Evolutionary conservation across 2,888 invertebrate genomes (phyloP), one percentile per base, ranked within the genome.

Genomic region (Hofmannophila pseudospretella): DNA sequence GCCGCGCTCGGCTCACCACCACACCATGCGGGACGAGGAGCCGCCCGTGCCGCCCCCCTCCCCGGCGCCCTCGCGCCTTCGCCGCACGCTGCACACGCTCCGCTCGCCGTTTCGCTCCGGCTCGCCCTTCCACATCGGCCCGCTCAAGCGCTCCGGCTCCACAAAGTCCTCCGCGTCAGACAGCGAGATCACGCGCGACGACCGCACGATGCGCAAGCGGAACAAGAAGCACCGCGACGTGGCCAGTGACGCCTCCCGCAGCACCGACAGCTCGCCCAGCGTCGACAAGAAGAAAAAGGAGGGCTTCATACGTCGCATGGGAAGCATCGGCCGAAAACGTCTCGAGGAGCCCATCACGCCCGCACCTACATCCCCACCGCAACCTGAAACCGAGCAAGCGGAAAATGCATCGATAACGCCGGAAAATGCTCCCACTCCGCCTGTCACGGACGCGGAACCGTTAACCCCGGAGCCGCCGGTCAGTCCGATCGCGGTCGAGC

Each of bases 191-290:
- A 61, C 70, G 61, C 82, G 81, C 64, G 76, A 72, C 72, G 80
- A 74, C 65, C 81, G 78, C 78, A 84, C 78, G 71, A 82, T 84
- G 81, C 84, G 84, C 58, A 86, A 85, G 69, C 84, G 84, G 56
- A 84, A 76, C 50, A 87, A 85, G 63, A 87, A 86, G 58, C 61
- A 59, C 51, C 84, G 82, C 47, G 76, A 79, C 41, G 64, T 71
- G 45, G 64, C 67, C 45, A 67, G 70, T 51, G 70, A 67, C 47
- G 70, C 70, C 36, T 68, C 74, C 36, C 67, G 63, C 39, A 80
- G 78, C 57, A 72, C 76, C 49, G 81, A 81, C 56, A 74, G 74
- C 44, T 75, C 78, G 45, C 78, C 80, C 44, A 60, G 58, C 41
- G 65, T 67, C 46, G 75, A 78, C 45, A 80, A 77, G 45, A 76